These are phyloP conservation scores for Nymphalis polychloros DNA, from an alignment of 2,888 invertebrate genomes.

Conservation along the genomic window DNA sequence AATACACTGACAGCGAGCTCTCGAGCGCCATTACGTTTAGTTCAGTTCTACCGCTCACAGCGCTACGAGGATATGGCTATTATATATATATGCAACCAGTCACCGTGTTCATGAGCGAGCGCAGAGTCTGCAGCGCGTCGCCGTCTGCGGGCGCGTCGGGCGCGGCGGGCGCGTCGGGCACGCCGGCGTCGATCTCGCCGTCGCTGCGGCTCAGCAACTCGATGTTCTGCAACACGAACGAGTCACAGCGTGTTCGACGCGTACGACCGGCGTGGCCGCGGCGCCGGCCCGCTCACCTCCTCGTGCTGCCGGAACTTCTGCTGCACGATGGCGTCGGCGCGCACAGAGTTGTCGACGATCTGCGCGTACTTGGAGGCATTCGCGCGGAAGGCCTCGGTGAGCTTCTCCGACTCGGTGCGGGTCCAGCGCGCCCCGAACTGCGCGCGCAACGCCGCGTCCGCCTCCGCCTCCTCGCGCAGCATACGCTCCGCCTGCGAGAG, in stretches of 20 bases:
- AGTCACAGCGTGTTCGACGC: not conserved
- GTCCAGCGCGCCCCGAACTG: conserved; percentile 98
- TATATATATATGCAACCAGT: not conserved
- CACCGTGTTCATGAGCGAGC: conserved; percentile 72
- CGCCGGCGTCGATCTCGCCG: conserved; percentile 84
- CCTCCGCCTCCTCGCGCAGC: conserved; percentile 94
- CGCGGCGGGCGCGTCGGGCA: conserved; percentile 85
- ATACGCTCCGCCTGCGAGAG: conserved; percentile 85
- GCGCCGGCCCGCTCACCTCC: conserved; percentile 49
- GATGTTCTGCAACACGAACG: conserved; percentile 82
- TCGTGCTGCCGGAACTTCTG: conserved; percentile 91
- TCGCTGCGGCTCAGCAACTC: conserved; percentile 89
- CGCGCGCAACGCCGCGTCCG: conserved; percentile 91
- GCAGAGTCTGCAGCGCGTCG: conserved; percentile 85
- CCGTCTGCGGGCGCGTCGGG: conserved; percentile 69
- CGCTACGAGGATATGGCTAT: too few relatives aligned
- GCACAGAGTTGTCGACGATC: conserved; percentile 94
- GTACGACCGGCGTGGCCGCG: not conserved
- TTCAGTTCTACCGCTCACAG: too few relatives aligned
- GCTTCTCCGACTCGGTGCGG: conserved; percentile 91
- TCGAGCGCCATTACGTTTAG: conserved; percentile 40
- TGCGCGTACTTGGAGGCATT: conserved; percentile 96
- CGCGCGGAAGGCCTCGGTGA: conserved; percentile 93
- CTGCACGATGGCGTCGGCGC: conserved; percentile 90
- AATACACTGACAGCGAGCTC: conserved; percentile 25